These are phyloP conservation scores for Pachycephus smyrnensis DNA, from an alignment of 2,888 invertebrate species.

Conservation along the genomic window DNA sequence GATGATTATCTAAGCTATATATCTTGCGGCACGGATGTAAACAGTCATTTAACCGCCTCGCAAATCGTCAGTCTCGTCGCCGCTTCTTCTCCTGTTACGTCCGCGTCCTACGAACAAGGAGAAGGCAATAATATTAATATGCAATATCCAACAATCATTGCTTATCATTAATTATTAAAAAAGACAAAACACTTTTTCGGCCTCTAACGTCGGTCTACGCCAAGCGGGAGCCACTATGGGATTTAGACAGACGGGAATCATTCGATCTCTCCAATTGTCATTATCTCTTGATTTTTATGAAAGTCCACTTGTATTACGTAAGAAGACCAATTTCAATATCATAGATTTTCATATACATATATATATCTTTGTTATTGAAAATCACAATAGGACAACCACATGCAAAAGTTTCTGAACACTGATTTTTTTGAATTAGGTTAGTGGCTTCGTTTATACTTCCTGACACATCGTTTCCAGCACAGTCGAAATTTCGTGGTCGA, in stretches of 20 bases:
- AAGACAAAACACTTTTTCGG: background rate
- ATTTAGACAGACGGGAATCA: background rate
- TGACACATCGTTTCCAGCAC: background rate
- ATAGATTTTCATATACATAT: background rate
- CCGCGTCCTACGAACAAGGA: slow-evolving; percentile 55
- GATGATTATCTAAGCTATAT: background rate
- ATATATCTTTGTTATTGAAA: background rate
- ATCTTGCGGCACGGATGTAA: background rate
- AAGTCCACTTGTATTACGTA: background rate
- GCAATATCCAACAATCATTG: background rate
- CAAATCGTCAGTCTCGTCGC: slow-evolving; percentile 52
- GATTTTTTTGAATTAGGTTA: background rate
- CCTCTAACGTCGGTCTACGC: background rate
- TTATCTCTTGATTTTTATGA: background rate
- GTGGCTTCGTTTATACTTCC: background rate
- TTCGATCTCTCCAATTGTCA: background rate
- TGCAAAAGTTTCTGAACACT: background rate
- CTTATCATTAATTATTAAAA: background rate
- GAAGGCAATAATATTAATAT: slow-evolving; percentile 6
- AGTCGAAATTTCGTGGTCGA: background rate
- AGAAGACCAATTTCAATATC: background rate
- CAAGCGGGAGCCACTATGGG: background rate
- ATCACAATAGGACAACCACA: background rate
- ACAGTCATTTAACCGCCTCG: slow-evolving; percentile 46
- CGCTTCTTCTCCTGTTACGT: slow-evolving; percentile 55